phyloP scores from a whole-genome alignment of 2,888 invertebrate species.

The Hipparchia sbordonii region DNA sequence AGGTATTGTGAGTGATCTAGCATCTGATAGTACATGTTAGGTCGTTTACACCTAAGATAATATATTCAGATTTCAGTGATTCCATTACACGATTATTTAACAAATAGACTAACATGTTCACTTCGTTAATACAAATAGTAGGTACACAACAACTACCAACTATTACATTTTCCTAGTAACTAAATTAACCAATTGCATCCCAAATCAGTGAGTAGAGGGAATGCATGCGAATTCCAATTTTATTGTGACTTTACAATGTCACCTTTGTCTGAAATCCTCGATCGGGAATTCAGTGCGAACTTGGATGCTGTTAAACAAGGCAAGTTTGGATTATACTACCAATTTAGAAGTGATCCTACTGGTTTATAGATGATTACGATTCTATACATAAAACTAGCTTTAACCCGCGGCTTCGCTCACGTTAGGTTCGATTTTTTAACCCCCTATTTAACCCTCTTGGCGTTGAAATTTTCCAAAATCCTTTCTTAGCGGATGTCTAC shows the following conservation, averaged over 20 bases:
- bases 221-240: constrained; percentile 22
- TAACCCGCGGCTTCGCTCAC: too few species aligned
- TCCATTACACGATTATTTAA: background rate
- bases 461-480: too few species aligned
- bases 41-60: too few species aligned
- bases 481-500: too few species aligned
- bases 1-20: too few species aligned
- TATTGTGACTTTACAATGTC: constrained; percentile 24
- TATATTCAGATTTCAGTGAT: background rate
- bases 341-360: background rate
- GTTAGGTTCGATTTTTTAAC: too few species aligned
- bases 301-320: constrained; percentile 23
- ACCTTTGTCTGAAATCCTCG: constrained; percentile 22
- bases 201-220: constrained; percentile 13
- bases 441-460: too few species aligned
- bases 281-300: constrained; percentile 11
- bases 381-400: too few species aligned
- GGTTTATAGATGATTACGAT: too few species aligned
- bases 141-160: background rate
- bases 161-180: background rate
- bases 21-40: too few species aligned
- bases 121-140: background rate
- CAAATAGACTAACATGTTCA: background rate
- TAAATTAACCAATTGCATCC: constrained; percentile 19
- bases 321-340: background rate